These are phyloP conservation scores for Crossocerus cetratus DNA, from an alignment of 2,888 invertebrate species.

Conservation along the genomic window DNA sequence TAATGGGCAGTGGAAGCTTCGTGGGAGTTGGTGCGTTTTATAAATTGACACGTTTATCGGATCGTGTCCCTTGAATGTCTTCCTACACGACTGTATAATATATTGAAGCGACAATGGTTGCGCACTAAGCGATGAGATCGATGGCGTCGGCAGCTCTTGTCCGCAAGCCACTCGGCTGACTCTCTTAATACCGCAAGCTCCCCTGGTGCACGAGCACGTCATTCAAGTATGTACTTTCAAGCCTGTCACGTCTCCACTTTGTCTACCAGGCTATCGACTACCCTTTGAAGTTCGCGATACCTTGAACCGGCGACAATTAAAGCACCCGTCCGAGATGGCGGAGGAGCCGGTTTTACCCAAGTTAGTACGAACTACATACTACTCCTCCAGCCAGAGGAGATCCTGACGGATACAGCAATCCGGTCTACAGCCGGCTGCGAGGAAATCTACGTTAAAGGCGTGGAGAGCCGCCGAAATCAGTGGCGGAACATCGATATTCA, in stretches of 20 bases:
- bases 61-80: no score
- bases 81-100: no score
- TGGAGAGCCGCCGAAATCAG: slow-evolving; percentile 32
- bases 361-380: slow-evolving; percentile 4
- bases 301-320: slow-evolving; percentile 24
- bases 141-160: slow-evolving; percentile 35
- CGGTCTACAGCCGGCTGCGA: slow-evolving; percentile 18
- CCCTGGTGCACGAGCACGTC: slow-evolving; percentile 38
- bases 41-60: no score
- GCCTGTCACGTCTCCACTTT: slow-evolving; percentile 20
- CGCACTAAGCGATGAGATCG: slow-evolving; percentile 21
- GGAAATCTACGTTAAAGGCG: slow-evolving; percentile 20
- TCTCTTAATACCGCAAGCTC: no score
- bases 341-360: slow-evolving; percentile 1
- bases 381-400: slow-evolving; percentile 13
- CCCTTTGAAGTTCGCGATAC: slow-evolving; percentile 37
- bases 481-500: slow-evolving; percentile 33
- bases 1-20: no score
- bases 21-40: no score
- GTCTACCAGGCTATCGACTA: slow-evolving; percentile 19
- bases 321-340: slow-evolving; percentile 17
- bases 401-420: slow-evolving; percentile 10
- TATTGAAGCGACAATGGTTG: no score
- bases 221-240: slow-evolving; percentile 30
- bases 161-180: slow-evolving; percentile 32